A percentile compares a stretch with the other conserved stretches of the same genome.
phyloP scores from a whole-genome alignment of 2,113 vertebrate species.

The Anhinga rufa region DNA sequence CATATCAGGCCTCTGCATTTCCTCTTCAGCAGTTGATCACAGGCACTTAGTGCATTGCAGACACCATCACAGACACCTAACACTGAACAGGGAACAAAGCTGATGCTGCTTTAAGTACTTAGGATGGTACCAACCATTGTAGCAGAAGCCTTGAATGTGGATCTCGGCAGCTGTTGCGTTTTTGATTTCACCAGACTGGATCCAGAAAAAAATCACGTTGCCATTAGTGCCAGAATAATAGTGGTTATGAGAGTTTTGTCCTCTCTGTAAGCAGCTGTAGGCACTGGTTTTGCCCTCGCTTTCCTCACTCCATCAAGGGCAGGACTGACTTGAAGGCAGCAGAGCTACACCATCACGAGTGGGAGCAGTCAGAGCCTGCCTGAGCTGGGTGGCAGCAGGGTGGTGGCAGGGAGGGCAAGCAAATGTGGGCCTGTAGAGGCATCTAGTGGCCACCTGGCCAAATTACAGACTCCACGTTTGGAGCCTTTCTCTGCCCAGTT shows the following conservation, averaged over 20 bases:
- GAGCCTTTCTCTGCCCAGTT: not conserved
- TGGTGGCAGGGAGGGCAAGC: not conserved
- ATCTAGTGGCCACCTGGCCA: slow-evolving; percentile 32
- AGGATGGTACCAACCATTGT: not conserved
- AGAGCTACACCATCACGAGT: not conserved
- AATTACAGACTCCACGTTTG: not conserved
- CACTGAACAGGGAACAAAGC: not conserved
- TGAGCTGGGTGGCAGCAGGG: not conserved
- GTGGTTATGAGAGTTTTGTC: not conserved
- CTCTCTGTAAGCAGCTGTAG: not conserved
- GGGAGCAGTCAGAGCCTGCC: not conserved
- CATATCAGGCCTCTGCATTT: not conserved
- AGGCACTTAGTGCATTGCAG: not conserved
- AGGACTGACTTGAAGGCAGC: not conserved
- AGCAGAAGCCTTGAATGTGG: not conserved
- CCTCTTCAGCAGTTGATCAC: not conserved
- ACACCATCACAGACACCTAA: not conserved
- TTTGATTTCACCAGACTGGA: not conserved
- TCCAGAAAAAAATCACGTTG: not conserved
- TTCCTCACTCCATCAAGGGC: not conserved
- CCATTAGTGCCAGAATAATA: not conserved
- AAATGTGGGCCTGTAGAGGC: not conserved
- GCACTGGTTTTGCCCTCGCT: not conserved
- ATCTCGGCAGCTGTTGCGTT: not conserved
- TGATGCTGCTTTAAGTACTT: not conserved